A percentile compares a stretch with the other conserved stretches of the same genome.
These are phyloP conservation scores for Helleia helle DNA, from an alignment of 2,888 invertebrate genomes.

Conservation along the genomic window DNA sequence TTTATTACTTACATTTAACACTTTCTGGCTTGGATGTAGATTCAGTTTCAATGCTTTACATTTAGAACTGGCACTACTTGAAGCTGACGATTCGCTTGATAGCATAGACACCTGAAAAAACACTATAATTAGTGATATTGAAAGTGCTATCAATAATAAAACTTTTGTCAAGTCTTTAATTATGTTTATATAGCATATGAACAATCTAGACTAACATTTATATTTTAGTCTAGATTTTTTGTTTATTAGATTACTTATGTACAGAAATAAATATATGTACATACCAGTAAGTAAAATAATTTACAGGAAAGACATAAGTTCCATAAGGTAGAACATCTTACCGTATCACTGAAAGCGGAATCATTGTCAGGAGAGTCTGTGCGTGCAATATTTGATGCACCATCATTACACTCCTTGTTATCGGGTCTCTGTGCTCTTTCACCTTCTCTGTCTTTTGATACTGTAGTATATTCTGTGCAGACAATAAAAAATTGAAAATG, in stretches of 20 bases:
- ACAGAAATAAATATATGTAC: too few species aligned
- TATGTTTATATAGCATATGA: too few species aligned
- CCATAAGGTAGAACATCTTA: conserved; percentile 84
- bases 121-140: too few species aligned
- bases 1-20: conserved; percentile 24
- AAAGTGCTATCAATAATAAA: too few species aligned
- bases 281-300: too few species aligned
- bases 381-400: conserved; percentile 63
- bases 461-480: conserved; percentile 33
- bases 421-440: conserved; percentile 38
- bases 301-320: too few species aligned
- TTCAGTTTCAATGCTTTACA: conserved; percentile 57
- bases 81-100: conserved; percentile 94
- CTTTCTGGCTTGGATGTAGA: conserved; percentile 53
- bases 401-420: conserved; percentile 44
- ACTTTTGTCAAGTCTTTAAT: too few species aligned
- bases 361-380: conserved; percentile 98
- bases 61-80: conserved; percentile 84
- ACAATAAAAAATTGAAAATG: too few species aligned
- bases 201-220: too few species aligned
- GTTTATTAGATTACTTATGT: too few species aligned
- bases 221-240: too few species aligned
- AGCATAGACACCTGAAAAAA: conserved; percentile 82
- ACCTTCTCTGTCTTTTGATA: conserved; percentile 39
- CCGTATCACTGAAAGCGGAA: conserved; percentile 98